A percentile compares a stretch with the other conserved stretches of the same genome.
Conservation (phyloP, 2,797 vertebrate species). For the Ptychobarbus kaznakovi region DNA sequence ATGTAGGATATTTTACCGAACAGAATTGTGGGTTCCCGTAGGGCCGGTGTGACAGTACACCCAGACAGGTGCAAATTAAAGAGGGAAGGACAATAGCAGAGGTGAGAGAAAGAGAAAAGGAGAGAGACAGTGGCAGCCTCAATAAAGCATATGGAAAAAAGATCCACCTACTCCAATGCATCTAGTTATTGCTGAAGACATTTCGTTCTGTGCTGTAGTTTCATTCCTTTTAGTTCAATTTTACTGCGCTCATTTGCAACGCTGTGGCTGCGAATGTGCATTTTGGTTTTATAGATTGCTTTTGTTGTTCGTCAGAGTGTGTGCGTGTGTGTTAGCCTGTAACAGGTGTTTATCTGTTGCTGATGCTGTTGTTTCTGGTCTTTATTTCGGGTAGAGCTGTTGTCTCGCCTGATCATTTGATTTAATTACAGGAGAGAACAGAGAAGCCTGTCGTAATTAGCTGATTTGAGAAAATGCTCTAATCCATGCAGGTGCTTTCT, state of each 20-base stretch:
- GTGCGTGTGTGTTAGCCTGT: conserved; percentile 19
- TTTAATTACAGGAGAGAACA: conserved; percentile 75
- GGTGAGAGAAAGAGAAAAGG: conserved; percentile 28
- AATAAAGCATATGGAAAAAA: conserved; percentile 32
- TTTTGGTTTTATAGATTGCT: conserved; percentile 1
- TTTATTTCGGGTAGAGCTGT: conserved; percentile 63
- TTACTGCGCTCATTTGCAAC: neutral
- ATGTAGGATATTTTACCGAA: conserved; percentile 51
- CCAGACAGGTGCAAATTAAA: conserved; percentile 63
- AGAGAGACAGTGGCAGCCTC: conserved; percentile 43
- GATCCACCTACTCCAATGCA: neutral
- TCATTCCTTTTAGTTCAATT: neutral
- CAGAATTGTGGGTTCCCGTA: conserved; percentile 51
- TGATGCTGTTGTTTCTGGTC: conserved; percentile 65
- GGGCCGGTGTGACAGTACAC: conserved; percentile 44
- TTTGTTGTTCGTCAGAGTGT: neutral
- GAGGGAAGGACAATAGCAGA: conserved; percentile 47
- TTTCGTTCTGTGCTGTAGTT: conserved; percentile 28
- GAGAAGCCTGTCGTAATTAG: conserved; percentile 75
- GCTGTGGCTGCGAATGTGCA: neutral
- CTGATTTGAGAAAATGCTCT: conserved; percentile 78
- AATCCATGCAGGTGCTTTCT: conserved; percentile 71
- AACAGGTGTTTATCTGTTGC: conserved; percentile 66
- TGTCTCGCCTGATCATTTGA: conserved; percentile 69
- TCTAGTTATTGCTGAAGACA: conserved; percentile 20